These are phyloP conservation scores for Pampus argenteus DNA, from an alignment of 2,797 vertebrate genomes.

Conservation along the genomic window DNA sequence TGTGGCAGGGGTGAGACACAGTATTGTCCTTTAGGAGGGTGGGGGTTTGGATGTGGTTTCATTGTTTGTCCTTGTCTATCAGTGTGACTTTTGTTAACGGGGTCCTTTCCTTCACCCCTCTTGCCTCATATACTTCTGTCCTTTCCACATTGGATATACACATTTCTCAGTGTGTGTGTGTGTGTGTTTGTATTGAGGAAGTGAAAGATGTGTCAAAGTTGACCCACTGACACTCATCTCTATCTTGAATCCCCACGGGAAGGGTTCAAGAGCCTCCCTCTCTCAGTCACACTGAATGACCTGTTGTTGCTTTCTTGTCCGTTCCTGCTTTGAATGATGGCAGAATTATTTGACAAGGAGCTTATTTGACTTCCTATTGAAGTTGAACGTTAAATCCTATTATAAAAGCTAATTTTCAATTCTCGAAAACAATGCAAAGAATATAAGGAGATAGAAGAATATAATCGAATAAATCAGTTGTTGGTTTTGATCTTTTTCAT, in stretches of 20 bases:
- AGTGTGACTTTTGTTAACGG: conserved; percentile 61
- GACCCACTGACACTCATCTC: conserved; percentile 77
- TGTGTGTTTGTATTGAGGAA: conserved; percentile 66
- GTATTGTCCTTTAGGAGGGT: conserved; percentile 67
- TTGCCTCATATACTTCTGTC: conserved; percentile 50
- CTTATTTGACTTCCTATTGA: background rate
- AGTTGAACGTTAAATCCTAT: background rate
- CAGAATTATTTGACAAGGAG: background rate
- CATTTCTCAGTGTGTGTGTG: conserved; percentile 25
- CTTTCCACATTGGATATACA: conserved; percentile 36
- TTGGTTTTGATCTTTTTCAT: background rate
- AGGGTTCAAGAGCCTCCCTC: conserved; percentile 57
- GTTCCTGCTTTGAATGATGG: conserved; percentile 1
- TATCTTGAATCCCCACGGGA: conserved; percentile 70
- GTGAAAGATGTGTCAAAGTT: conserved; percentile 73
- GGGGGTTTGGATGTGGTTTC: conserved; percentile 49
- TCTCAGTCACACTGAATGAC: conserved; percentile 33
- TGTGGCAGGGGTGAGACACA: conserved; percentile 52
- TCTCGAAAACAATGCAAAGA: background rate
- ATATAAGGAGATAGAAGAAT: too few species aligned
- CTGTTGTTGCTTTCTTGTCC: background rate
- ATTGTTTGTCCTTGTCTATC: conserved; percentile 69
- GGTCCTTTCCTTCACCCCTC: conserved; percentile 48
- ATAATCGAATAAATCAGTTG: background rate
- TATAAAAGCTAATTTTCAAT: background rate